Evolutionary conservation across 2,888 invertebrate genomes (phyloP).

Genomic region (Creontiades dilutus): DNA sequence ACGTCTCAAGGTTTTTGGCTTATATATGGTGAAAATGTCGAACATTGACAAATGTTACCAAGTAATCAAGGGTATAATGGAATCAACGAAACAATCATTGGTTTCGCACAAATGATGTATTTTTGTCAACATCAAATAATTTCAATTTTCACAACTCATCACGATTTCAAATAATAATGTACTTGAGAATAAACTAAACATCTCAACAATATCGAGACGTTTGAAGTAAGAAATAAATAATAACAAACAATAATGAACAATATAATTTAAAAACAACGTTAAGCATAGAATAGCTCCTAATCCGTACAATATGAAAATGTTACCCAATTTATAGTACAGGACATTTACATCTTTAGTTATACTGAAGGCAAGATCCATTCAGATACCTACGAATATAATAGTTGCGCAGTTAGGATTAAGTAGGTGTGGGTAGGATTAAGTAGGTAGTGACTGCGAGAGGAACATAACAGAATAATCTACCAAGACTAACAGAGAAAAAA

Average conservation of each 20-base stretch:
- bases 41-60: too few species aligned
- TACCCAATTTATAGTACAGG: constrained; percentile 16
- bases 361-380: constrained; percentile 12
- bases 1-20: too few species aligned
- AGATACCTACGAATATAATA: background rate
- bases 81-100: too few species aligned
- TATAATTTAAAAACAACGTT: constrained; percentile 7
- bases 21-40: too few species aligned
- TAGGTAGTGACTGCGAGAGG: too few species aligned
- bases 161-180: background rate
- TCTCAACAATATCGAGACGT: constrained; percentile 9
- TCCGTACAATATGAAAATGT: background rate
- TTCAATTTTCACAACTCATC: constrained; percentile 1
- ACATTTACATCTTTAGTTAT: background rate
- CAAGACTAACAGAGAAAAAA: too few species aligned
- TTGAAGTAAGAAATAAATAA: constrained; percentile 21
- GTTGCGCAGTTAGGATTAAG: too few species aligned
- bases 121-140: constrained; percentile 6
- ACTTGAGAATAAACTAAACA: constrained; percentile 22
- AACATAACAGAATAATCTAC: too few species aligned
- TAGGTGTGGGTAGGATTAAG: too few species aligned
- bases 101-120: background rate
- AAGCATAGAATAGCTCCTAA: constrained; percentile 27
- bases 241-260: constrained; percentile 36
- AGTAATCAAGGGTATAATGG: too few species aligned